Percentiles rank a stretch among this genome's conserved stretches.
phyloP scores from a whole-genome alignment of 2,113 vertebrate species.

The Cervus canadensis region DNA sequence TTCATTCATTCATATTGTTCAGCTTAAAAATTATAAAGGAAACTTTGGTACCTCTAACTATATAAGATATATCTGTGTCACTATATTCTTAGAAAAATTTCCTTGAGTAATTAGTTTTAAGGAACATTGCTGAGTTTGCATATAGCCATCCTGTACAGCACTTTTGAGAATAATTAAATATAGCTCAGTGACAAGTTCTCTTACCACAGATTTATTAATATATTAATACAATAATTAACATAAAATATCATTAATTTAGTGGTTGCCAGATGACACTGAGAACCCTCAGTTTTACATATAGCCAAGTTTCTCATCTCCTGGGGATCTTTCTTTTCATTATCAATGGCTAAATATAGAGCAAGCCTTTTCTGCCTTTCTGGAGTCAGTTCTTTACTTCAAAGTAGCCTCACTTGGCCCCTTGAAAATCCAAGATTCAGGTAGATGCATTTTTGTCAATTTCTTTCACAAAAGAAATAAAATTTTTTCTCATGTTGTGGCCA shows the following conservation, averaged over 20 bases:
- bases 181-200: slow-evolving; percentile 32
- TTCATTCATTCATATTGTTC: background rate
- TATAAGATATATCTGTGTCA: background rate
- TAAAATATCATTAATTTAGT: slow-evolving; percentile 47
- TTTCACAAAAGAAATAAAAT: background rate
- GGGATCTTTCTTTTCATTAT: background rate
- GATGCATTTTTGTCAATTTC: background rate
- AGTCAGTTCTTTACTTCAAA: background rate
- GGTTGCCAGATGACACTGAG: background rate
- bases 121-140: slow-evolving; percentile 63
- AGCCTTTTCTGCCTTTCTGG: background rate
- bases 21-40: background rate
- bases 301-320: background rate
- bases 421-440: background rate
- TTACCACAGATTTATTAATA: slow-evolving; percentile 28
- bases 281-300: background rate
- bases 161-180: slow-evolving; percentile 55
- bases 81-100: background rate
- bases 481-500: rapidly evolving
- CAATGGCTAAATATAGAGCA: background rate
- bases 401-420: background rate
- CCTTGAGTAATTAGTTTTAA: slow-evolving; percentile 45
- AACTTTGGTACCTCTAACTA: background rate
- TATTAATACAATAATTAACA: slow-evolving; percentile 56
- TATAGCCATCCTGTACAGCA: background rate